These are phyloP conservation scores for Platyscapa corneri DNA, from an alignment of 1,140 invertebrate genomes.

Conservation along the genomic window DNA sequence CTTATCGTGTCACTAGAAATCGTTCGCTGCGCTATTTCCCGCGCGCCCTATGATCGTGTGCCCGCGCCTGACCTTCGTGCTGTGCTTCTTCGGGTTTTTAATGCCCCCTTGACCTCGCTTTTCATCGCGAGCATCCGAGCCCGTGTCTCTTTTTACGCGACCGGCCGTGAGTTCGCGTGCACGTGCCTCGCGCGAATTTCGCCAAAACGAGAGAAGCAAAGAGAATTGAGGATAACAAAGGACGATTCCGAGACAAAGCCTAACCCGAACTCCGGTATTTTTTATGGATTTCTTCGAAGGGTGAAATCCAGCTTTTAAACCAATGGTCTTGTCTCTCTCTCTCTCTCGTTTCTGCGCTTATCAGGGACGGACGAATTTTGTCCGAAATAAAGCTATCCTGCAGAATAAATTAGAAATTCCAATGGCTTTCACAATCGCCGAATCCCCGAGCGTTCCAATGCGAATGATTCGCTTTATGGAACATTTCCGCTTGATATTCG, in stretches of 20 bases:
- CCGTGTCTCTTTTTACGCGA: not conserved
- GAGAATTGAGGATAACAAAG: not conserved
- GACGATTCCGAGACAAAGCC: slow-evolving; percentile 6
- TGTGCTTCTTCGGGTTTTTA: not conserved
- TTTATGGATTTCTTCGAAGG: no score
- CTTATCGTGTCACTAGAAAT: slow-evolving; percentile 44
- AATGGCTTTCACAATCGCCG: not conserved
- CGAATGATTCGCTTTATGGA: no score
- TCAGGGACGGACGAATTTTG: not conserved
- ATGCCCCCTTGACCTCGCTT: not conserved
- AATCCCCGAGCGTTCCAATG: no score
- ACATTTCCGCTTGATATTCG: no score
- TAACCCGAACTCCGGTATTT: slow-evolving; percentile 47
- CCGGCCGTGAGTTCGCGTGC: not conserved
- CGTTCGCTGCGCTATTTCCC: slow-evolving; percentile 53
- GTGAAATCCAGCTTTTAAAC: no score
- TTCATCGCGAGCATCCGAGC: not conserved
- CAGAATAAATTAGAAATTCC: no score
- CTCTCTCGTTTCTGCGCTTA: not conserved
- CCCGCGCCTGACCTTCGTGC: slow-evolving; percentile 39
- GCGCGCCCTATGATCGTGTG: slow-evolving; percentile 41
- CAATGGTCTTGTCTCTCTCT: not conserved
- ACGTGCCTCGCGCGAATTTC: not conserved
- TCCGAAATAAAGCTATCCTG: not conserved
- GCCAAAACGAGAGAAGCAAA: not conserved